These are phyloP conservation scores for Chesias legatella DNA, from an alignment of 2,888 invertebrate species.

Conservation along the genomic window DNA sequence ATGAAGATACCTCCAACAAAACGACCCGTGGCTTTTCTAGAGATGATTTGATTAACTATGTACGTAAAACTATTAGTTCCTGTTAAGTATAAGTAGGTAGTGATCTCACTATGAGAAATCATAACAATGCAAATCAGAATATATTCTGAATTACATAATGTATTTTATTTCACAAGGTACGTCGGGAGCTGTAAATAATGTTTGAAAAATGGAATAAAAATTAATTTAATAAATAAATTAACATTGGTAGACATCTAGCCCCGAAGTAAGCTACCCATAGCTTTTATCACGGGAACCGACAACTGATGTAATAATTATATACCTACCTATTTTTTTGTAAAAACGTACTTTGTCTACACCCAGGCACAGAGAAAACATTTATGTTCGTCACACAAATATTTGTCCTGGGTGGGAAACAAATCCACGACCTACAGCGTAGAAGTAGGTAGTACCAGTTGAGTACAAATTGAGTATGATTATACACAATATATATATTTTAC, in stretches of 20 bases:
- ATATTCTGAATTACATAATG: slow-evolving; percentile 37
- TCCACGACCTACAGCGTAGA: too few species aligned
- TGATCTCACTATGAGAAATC: slow-evolving; percentile 6
- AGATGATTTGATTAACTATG: neutral
- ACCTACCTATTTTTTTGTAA: neutral
- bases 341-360: too few species aligned
- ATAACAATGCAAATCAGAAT: slow-evolving; percentile 43
- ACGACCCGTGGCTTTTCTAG: slow-evolving; percentile 7
- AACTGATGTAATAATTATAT: too few species aligned
- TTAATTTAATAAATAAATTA: too few species aligned
- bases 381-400: too few species aligned
- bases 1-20: neutral
- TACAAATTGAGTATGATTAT: neutral
- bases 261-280: too few species aligned
- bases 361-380: too few species aligned
- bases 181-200: too few species aligned
- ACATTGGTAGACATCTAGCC: too few species aligned
- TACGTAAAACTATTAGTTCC: slow-evolving; percentile 3
- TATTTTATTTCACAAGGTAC: slow-evolving; percentile 1
- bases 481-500: neutral
- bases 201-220: too few species aligned
- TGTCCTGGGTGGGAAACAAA: too few species aligned
- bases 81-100: neutral
- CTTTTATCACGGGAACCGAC: too few species aligned
- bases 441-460: neutral